Evolutionary conservation across 2,888 invertebrate genomes (phyloP).

Genomic region (Lasius platythorax): DNA sequence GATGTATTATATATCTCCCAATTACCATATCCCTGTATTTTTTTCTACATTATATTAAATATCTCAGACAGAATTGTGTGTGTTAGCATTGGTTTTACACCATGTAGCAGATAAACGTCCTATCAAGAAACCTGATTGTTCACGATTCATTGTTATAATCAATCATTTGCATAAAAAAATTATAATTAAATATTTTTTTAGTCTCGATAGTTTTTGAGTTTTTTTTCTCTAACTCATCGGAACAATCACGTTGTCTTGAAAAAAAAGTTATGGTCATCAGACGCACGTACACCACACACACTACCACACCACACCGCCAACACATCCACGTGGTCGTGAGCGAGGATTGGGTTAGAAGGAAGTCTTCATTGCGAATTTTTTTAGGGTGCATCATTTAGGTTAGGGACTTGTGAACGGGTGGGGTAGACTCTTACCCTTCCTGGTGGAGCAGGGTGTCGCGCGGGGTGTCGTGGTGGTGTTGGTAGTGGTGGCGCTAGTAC

Average conservation of each 20-base stretch:
- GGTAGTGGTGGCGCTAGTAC: conserved; percentile 85
- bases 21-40: not conserved
- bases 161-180: not conserved
- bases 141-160: conserved; percentile 44
- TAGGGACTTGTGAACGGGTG: conserved; percentile 80
- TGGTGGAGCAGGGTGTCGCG: conserved; percentile 86
- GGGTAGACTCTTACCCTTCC: conserved; percentile 86
- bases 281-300: conserved; percentile 79
- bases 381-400: conserved; percentile 75
- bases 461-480: conserved; percentile 86
- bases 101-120: conserved; percentile 62
- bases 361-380: conserved; percentile 71
- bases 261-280: conserved; percentile 69
- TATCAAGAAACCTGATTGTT: conserved; percentile 75
- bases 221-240: conserved; percentile 31
- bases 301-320: conserved; percentile 86
- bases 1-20: not conserved
- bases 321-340: conserved; percentile 86
- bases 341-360: conserved; percentile 82
- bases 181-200: not conserved
- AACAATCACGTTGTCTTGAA: conserved; percentile 78
- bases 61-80: not conserved
- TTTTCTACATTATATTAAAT: not conserved
- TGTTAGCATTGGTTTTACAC: conserved; percentile 75
- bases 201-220: not conserved